Base-by-base conservation (phyloP, 1,140 invertebrate genomes). In the Drosophila quadrilineata region DNA sequence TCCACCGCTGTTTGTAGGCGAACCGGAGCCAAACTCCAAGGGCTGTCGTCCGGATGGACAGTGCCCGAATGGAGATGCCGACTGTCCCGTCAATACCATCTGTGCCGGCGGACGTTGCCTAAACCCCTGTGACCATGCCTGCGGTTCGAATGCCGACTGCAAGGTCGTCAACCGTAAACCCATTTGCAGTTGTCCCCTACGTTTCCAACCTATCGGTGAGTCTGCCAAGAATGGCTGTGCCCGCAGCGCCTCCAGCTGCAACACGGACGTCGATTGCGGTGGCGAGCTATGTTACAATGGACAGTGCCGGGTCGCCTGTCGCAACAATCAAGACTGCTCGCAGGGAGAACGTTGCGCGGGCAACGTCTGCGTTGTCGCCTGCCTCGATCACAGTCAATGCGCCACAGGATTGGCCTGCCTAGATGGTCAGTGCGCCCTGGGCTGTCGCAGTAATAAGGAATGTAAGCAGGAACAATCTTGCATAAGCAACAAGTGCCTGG, bases 251-350 rank as follows among this genome's bases (percentile, higher is more conserved):
- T 91, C 92, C 26, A 88, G 90, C 16, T 98, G 96, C 82, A 72
- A 71, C 0, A 91, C 90, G n/a, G 95, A 97, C 88, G 72, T 91
- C 4, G 95, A 97, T 52, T 98, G 96, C 80, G 91, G 92, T 12
- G 94, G 93, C 49, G 93, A 94, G 58, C 90, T 95, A 36, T 98
- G 96, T 87, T 92, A 94, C 6, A 94, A 95, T 77, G 94, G 94
- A 21, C 94, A 97, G 84, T 98, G 97, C 80, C 93, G 94, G 90
- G 93, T 94, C 10, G 94, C 96, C 0, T 98, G 97, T 79, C 92
- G 94, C 46, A 93, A 94, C 73, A 90, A 92, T 9, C 91, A 92
- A 40, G 96, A 98, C 74, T 98, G 97, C 89, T 94, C 95, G 6
- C 74, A 89, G 12, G 95, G 94, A 24, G 96, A 98, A 87, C 92